Base-by-base conservation (phyloP, 2,888 invertebrate genomes). In the Microdon myrmicae region DNA sequence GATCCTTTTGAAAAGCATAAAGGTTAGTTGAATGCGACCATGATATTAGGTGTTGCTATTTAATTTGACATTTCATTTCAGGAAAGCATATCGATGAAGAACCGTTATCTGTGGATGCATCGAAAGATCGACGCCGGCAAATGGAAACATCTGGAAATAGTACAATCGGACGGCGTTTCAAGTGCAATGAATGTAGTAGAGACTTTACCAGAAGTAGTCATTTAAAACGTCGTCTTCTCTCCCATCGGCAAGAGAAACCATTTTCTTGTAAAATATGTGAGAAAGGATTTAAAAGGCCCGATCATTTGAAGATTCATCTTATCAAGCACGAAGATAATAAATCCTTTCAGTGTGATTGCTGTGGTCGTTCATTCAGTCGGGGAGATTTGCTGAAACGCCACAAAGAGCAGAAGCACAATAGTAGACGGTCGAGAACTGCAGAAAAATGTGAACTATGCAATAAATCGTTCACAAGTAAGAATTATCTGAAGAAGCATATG, bases 401-500 rank as follows among this genome's bases (percentile, higher is more conserved):
- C 60, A 74, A 71, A 39, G 67, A 73, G 12, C 70, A 70, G n/a
- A 72, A 74, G 6, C 78, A 77, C 54, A 71, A 70, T 32, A 67
- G 60, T 14, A n/a, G n/a, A n/a, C 35, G 60, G 4, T 64, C 69
- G n/a, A 16, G 17, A n/a, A 16, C 16, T 1, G 58, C 74, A 0
- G 75, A 78, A 43, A 69, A 74, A 4, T 80, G 80, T 68, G 71
- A 74, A 38, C 72, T 75, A 53, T 80, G 80, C 55, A 69, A 75
- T 1, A 79, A 78, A 67, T 73, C 75, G 3, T 85, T 84, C 71
- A 82, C 83, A 1, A 83, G 82, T 13, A 82, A 82, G 59, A 83
- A 82, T 39, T 84, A 85, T 70, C 71, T 84, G 25, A 82, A 82
- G 56, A 80, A 82, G 25, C 84, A 85, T 68, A 80, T 81, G 73